These are phyloP conservation scores for Cyprinus carpio DNA, from an alignment of 2,113 vertebrate species.

Conservation along the genomic window DNA sequence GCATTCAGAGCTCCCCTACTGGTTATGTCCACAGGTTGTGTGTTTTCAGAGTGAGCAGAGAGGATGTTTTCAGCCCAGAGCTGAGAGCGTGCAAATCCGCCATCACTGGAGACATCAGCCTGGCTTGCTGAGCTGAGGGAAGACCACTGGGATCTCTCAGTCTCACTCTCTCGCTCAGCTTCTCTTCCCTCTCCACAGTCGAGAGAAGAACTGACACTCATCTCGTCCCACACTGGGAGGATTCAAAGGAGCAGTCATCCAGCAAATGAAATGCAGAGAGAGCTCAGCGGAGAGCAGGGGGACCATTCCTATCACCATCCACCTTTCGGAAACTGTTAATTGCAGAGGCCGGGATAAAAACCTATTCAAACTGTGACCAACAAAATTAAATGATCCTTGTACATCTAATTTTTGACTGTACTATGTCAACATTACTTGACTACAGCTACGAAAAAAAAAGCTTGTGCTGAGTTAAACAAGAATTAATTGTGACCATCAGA, in stretches of 20 bases:
- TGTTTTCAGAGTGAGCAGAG: not conserved
- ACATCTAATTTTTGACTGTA: not conserved
- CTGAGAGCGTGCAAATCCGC: constrained; percentile 35
- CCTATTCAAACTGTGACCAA: not conserved
- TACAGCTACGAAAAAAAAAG: not conserved
- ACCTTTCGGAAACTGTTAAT: constrained; percentile 40
- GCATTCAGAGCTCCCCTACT: not conserved
- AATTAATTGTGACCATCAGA: not conserved
- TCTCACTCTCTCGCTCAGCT: constrained; percentile 19
- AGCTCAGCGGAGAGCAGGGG: constrained; percentile 23
- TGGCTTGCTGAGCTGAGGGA: constrained; percentile 38
- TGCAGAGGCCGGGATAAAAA: constrained; percentile 10
- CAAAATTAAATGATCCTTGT: constrained; percentile 13
- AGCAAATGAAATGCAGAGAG: constrained; percentile 55
- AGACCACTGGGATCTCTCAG: constrained; percentile 43
- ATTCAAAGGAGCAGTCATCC: constrained; percentile 55
- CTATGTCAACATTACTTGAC: not conserved
- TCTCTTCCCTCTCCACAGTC: constrained; percentile 1
- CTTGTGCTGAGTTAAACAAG: not conserved
- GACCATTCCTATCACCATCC: not conserved
- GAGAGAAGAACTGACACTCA: constrained; percentile 35
- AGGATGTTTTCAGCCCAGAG: not conserved
- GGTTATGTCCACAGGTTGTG: constrained; percentile 13
- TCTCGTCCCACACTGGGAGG: constrained; percentile 38
- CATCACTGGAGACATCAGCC: constrained; percentile 50